These are phyloP conservation scores for Amphipoea oculea DNA, from an alignment of 2,888 invertebrate genomes.

Conservation along the genomic window DNA sequence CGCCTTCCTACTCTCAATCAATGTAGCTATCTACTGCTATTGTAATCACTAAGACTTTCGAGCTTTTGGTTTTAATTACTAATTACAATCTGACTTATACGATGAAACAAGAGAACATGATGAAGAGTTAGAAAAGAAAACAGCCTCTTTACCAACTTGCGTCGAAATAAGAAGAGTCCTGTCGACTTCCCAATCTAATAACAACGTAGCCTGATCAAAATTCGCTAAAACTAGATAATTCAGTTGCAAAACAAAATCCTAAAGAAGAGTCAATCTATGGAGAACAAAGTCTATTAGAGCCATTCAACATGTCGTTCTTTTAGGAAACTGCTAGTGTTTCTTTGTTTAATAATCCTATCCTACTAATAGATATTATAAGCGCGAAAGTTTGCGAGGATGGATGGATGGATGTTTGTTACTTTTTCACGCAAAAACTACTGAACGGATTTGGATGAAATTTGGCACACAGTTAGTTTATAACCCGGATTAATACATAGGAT, in stretches of 20 bases:
- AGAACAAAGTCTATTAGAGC: too few relatives aligned
- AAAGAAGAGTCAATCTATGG: not conserved
- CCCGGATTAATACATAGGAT: too few relatives aligned
- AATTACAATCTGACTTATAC: slow-evolving; percentile 7
- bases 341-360: not conserved
- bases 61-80: slow-evolving; percentile 53
- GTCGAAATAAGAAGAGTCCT: too few relatives aligned
- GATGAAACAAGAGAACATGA: slow-evolving; percentile 5
- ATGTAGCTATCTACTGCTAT: slow-evolving; percentile 57
- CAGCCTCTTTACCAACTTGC: not conserved
- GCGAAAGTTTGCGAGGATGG: too few relatives aligned
- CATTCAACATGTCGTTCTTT: not conserved
- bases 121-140: not conserved
- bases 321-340: not conserved
- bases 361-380: too few relatives aligned
- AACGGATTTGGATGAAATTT: too few relatives aligned
- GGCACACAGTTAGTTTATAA: too few relatives aligned
- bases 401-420: too few relatives aligned
- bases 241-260: not conserved
- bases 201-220: not conserved
- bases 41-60: slow-evolving; percentile 58
- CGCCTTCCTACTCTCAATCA: slow-evolving; percentile 65
- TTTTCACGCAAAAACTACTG: too few relatives aligned
- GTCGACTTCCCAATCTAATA: not conserved
- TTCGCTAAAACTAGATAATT: not conserved